Evolutionary conservation across 1,140 invertebrate genomes (phyloP).

Genomic region (Drosophila sucinea): DNA sequence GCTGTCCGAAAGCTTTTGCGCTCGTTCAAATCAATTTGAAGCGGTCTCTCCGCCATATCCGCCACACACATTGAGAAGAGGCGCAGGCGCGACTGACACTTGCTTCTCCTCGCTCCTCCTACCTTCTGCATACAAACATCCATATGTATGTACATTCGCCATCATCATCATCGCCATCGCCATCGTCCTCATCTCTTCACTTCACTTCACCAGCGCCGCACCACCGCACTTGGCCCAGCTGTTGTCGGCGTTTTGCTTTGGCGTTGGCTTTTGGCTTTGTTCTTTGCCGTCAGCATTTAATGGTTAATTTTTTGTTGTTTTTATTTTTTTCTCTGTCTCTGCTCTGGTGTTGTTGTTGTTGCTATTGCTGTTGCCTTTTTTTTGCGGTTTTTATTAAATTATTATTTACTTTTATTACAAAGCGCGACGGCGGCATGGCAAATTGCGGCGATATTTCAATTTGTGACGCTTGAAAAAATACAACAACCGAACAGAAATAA

Average conservation of each 20-base stretch:
- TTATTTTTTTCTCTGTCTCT: conserved; percentile 55
- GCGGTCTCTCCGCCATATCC: conserved; percentile 35
- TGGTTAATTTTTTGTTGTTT: conserved; percentile 65
- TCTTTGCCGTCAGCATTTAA: conserved; percentile 77
- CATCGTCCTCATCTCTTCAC: conserved; percentile 7
- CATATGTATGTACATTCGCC: neutral
- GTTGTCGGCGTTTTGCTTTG: conserved; percentile 68
- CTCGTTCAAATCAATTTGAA: conserved; percentile 76
- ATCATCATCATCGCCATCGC: conserved; percentile 3
- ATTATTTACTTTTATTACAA: conserved; percentile 81
- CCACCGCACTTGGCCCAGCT: conserved; percentile 45
- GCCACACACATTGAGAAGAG: conserved; percentile 47
- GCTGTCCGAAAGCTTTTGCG: conserved; percentile 67
- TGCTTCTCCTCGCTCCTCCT: neutral
- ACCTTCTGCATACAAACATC: neutral
- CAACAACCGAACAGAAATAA: conserved; percentile 3
- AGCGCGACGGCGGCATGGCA: conserved; percentile 75
- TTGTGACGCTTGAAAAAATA: conserved; percentile 63
- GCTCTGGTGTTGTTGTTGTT: conserved; percentile 39
- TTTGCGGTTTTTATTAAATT: conserved; percentile 75
- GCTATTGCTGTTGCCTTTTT: conserved; percentile 6
- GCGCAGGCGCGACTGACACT: conserved; percentile 54
- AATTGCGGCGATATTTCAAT: conserved; percentile 80
- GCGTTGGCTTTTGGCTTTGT: conserved; percentile 59
- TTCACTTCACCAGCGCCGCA: neutral